phyloP scores from a whole-genome alignment of 2,113 vertebrate species.

The Ammodytes marinus region DNA sequence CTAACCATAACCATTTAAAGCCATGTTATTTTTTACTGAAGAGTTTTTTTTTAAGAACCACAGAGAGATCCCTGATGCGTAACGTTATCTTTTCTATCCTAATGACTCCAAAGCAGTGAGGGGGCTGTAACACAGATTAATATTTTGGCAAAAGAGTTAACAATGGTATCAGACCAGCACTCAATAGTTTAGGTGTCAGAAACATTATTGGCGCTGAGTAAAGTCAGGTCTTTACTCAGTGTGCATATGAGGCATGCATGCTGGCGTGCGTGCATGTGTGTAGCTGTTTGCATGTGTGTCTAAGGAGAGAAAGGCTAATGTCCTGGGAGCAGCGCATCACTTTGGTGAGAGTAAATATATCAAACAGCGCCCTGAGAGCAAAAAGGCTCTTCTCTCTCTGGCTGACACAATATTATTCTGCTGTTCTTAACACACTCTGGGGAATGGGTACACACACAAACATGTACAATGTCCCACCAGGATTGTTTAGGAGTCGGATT shows the following conservation, averaged over 20 bases:
- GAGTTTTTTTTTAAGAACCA: no score
- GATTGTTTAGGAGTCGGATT: constrained; percentile 72
- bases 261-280: constrained; percentile 5
- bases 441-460: constrained; percentile 54
- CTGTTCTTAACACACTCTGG: constrained; percentile 69
- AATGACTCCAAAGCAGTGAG: not conserved
- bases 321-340: constrained; percentile 69
- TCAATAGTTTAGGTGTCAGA: not conserved
- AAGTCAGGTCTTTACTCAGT: not conserved
- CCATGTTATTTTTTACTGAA: not conserved
- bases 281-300: constrained; percentile 26
- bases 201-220: not conserved
- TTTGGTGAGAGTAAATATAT: constrained; percentile 81
- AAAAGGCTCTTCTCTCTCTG: constrained; percentile 62
- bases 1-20: not conserved
- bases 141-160: not conserved
- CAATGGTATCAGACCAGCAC: not conserved
- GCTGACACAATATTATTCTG: constrained; percentile 83
- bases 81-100: not conserved
- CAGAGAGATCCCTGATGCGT: not conserved
- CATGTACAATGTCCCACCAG: constrained; percentile 56
- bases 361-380: constrained; percentile 68
- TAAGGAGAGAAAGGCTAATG: constrained; percentile 50
- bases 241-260: no score
- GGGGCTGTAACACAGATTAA: not conserved